Base-by-base conservation (phyloP, 2,888 invertebrate species). In the Mythimna ferrago region DNA sequence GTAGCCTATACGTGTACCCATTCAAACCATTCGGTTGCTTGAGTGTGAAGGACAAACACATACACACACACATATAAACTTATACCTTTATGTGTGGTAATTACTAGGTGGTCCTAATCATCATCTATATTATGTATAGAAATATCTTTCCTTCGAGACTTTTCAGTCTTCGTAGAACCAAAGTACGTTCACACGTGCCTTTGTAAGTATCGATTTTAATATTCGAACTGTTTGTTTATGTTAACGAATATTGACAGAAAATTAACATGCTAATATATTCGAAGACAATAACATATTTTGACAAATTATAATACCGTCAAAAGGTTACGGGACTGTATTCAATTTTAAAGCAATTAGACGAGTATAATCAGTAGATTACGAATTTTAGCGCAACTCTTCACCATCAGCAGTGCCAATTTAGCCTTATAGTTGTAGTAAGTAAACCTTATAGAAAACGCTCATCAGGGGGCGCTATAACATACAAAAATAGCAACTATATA, bases 181-280 rank as follows among this genome's bases (percentile, higher is more conserved):
- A 56, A 51, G 21, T 41, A 48, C 11, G 14, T 62, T 32, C n/a
- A 32, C 11, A 54, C 62, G 21, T 38, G 35, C 56, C 38, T 44
- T 44, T 32, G 41, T 41, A 58, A 65, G 41, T 66, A 60, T 78
- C 58, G 73, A 73, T 73, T 72, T 60, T 32, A 26, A 35, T 64
- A 56, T 21, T 32, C 21, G 11, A 38, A 35, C 53, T 64, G 41
- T 38, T 64, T 61, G 41, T 11, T 11, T 60, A 53, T 41, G 53
- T 35, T 16, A 78, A 62, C 51, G 48, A 66, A 62, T 65, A 61
- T 78, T 57, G 53, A 66, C 32, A 62, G 21, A 65, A 57, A 21
- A 73, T 73, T 65, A 61, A 65, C 21, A 66, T 78, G 26, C 19
- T 53, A 71, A 76, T 63, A 44, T 66, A 54, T 79, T 35, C 60